phyloP scores from a whole-genome alignment of 2,113 vertebrate genomes.

The Phyllostomus hastatus region DNA sequence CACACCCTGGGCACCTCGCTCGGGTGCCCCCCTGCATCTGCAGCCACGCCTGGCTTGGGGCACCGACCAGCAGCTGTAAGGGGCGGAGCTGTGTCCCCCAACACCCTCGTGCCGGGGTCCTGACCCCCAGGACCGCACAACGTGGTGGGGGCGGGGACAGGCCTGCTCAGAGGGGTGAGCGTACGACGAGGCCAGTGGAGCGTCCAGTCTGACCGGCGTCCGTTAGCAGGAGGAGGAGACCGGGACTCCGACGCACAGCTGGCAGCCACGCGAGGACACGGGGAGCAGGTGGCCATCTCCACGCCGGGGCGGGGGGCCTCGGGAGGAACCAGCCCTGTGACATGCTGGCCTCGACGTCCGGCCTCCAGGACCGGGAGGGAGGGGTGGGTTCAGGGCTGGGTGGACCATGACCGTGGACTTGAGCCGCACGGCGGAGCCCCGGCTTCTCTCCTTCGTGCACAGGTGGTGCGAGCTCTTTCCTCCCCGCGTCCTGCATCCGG shows the following conservation, averaged over 20 bases:
- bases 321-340: background rate
- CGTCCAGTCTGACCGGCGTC: no score
- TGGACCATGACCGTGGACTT: no score
- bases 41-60: background rate
- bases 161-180: background rate
- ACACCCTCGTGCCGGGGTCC: background rate
- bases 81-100: no score
- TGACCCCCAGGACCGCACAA: background rate
- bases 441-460: no score
- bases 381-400: no score
- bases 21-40: accelerated
- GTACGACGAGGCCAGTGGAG: background rate
- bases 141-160: background rate
- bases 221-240: background rate
- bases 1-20: background rate
- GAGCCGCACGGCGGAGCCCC: no score
- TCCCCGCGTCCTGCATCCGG: no score
- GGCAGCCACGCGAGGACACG: background rate
- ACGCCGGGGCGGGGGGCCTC: no score
- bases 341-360: accelerated
- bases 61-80: background rate
- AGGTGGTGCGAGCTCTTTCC: no score
- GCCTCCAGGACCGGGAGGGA: no score
- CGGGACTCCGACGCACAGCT: accelerated
- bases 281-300: background rate